Percentiles rank a stretch among this genome's conserved stretches.
Evolutionary conservation across 2,888 invertebrate species (phyloP).

Genomic region (Chelonus formosanus): DNA sequence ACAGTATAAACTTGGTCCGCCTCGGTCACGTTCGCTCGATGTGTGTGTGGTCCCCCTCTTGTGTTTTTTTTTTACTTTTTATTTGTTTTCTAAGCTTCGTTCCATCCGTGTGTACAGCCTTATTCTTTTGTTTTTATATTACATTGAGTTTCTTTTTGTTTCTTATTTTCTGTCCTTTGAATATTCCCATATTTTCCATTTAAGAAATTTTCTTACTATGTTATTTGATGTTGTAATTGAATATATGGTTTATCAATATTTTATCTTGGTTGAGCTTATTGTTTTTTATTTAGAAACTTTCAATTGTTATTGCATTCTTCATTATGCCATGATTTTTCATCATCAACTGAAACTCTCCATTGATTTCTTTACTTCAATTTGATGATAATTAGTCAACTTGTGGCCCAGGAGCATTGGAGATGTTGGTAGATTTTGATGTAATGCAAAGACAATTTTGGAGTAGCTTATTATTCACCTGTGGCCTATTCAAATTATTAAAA

Average conservation of each 20-base stretch:
- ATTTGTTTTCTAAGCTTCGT: conserved; percentile 30
- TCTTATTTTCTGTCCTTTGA: conserved; percentile 6
- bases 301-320: too few relatives aligned
- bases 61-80: conserved; percentile 40
- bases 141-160: neutral
- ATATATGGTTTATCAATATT: neutral
- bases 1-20: conserved; percentile 62
- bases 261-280: too few relatives aligned
- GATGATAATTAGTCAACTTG: too few relatives aligned
- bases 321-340: too few relatives aligned
- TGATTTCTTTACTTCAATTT: too few relatives aligned
- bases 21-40: conserved; percentile 63
- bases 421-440: too few relatives aligned
- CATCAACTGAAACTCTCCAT: too few relatives aligned
- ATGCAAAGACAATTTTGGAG: too few relatives aligned
- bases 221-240: neutral
- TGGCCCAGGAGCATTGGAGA: too few relatives aligned
- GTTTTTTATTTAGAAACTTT: too few relatives aligned
- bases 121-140: conserved; percentile 13
- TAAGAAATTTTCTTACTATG: neutral
- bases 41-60: conserved; percentile 62
- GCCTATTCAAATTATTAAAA: too few relatives aligned
- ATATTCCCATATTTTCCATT: neutral
- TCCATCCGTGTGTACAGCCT: conserved; percentile 10
- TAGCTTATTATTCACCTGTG: too few relatives aligned